Evolutionary conservation across 2,797 vertebrate species (phyloP).

Genomic region (Anguilla marmorata): DNA sequence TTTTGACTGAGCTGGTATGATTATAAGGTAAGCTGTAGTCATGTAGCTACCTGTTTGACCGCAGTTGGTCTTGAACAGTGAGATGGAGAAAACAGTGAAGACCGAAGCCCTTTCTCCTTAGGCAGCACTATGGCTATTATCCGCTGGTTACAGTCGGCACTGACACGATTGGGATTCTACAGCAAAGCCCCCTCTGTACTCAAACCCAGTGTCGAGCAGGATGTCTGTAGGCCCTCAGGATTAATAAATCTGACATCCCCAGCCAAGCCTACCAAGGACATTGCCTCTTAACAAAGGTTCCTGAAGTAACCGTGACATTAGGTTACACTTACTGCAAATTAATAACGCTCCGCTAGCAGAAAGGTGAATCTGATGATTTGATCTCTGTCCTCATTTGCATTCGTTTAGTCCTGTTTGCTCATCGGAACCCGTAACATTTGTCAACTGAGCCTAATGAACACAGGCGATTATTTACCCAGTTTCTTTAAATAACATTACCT

Average conservation of each 20-base stretch:
- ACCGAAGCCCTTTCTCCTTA: too few relatives aligned
- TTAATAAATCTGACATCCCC: background rate
- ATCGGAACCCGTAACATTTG: background rate
- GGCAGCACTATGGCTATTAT: too few relatives aligned
- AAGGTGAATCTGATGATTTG: background rate
- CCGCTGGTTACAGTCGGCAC: too few relatives aligned
- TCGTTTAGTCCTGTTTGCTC: background rate
- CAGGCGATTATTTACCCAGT: background rate
- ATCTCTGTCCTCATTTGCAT: conserved; percentile 4
- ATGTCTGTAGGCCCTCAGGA: background rate
- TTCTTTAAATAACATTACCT: background rate
- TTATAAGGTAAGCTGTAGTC: background rate
- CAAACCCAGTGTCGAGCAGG: background rate
- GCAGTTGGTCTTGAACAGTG: too few relatives aligned
- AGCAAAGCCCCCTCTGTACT: background rate
- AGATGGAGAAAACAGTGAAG: too few relatives aligned
- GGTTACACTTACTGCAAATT: background rate
- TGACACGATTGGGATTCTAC: too few relatives aligned
- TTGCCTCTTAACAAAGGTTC: background rate
- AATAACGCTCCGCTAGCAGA: background rate
- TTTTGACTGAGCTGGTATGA: background rate
- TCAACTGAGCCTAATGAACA: background rate
- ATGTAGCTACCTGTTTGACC: too few relatives aligned
- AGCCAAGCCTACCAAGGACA: background rate
- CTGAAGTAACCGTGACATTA: background rate